These are phyloP conservation scores for Hypselothyrea guttata DNA, from an alignment of 2,888 invertebrate species.

Conservation along the genomic window DNA sequence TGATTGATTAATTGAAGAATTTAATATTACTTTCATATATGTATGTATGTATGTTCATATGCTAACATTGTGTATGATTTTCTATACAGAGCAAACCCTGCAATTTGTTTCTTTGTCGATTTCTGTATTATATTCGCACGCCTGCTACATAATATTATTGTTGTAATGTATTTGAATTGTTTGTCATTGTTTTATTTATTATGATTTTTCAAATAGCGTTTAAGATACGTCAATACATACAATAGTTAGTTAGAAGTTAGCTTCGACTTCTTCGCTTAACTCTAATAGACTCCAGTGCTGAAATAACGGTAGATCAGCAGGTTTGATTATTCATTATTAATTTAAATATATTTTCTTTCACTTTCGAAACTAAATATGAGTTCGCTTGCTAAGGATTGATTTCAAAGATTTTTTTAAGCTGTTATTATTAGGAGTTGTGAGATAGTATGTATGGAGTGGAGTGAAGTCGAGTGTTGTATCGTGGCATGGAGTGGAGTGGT, in stretches of 20 bases:
- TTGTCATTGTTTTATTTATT: neutral
- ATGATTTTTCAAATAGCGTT: constrained; percentile 33
- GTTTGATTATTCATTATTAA: constrained; percentile 23
- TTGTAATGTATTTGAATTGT: constrained; percentile 30
- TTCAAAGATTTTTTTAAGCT: constrained; percentile 8
- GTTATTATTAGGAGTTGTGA: constrained; percentile 31
- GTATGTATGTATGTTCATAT: constrained; percentile 21
- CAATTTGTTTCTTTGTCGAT: constrained; percentile 26
- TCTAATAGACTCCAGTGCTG: constrained; percentile 77
- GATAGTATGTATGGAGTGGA: neutral
- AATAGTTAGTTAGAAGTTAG: constrained; percentile 56
- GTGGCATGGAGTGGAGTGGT: too few relatives aligned
- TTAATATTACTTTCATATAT: constrained; percentile 44
- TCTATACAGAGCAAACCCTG: constrained; percentile 34
- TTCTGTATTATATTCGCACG: constrained; percentile 28
- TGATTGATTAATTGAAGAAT: constrained; percentile 32
- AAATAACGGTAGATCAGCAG: constrained; percentile 47
- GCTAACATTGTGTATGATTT: constrained; percentile 8
- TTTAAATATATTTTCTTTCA: constrained; percentile 36
- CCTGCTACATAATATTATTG: constrained; percentile 26
- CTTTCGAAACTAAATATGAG: constrained; percentile 37
- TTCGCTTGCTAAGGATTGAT: constrained; percentile 18
- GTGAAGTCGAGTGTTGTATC: too few relatives aligned
- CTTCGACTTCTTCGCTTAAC: constrained; percentile 47
- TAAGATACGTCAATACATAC: constrained; percentile 36